Percentiles rank a stretch among this genome's conserved stretches.
Evolutionary conservation across 2,888 invertebrate genomes (phyloP).

Genomic region (Epinotia ramella): DNA sequence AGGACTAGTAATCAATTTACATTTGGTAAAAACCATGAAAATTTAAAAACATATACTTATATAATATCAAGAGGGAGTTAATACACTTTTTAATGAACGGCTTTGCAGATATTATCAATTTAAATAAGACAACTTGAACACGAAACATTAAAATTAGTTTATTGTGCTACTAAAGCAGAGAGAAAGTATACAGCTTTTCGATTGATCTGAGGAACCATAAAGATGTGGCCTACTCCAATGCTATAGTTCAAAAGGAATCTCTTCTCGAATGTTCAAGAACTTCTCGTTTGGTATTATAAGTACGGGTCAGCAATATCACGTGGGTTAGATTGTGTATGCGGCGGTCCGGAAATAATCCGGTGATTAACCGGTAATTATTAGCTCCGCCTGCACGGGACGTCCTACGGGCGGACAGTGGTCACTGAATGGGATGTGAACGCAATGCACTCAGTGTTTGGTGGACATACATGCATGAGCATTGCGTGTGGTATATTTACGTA

Average conservation of each 20-base stretch:
- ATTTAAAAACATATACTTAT: not conserved
- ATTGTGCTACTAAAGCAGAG: no score
- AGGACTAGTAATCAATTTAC: not conserved
- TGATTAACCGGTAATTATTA: slow-evolving; percentile 37
- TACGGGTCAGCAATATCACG: slow-evolving; percentile 4
- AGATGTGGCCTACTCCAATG: not conserved
- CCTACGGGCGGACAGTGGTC: slow-evolving; percentile 17
- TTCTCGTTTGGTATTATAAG: not conserved
- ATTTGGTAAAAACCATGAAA: not conserved
- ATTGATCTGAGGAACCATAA: not conserved
- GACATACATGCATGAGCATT: not conserved
- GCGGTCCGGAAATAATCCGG: slow-evolving; percentile 27
- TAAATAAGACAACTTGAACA: no score
- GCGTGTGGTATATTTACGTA: not conserved
- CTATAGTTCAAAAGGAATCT: not conserved
- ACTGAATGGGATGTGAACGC: slow-evolving; percentile 12
- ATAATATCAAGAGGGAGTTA: no score
- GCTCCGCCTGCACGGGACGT: slow-evolving; percentile 8
- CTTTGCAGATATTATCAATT: no score
- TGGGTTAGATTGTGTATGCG: not conserved
- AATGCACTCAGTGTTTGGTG: not conserved
- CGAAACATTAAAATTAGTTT: no score
- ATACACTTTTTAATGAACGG: no score
- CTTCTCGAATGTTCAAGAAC: not conserved
- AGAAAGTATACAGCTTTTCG: not conserved